Conservation (phyloP, 2,888 invertebrate species). For the Creontiades dilutus region DNA sequence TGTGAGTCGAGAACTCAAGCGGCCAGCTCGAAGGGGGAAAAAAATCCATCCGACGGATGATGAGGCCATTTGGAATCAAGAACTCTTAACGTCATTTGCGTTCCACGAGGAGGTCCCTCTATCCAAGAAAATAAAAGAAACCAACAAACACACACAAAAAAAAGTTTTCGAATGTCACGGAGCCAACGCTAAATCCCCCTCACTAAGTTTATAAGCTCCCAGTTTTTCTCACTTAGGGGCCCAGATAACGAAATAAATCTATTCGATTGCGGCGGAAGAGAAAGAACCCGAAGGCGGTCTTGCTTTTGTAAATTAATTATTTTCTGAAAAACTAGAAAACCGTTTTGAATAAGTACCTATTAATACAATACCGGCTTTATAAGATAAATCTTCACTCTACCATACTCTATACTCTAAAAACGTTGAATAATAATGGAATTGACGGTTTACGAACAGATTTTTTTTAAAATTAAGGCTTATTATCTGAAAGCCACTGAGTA, state of each 20-base stretch:
- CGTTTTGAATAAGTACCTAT: not conserved
- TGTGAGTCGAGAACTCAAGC: not conserved
- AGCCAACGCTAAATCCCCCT: not conserved
- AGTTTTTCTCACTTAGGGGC: conserved; percentile 13
- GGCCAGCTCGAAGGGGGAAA: not conserved
- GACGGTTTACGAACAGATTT: not conserved
- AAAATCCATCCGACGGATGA: conserved; percentile 39
- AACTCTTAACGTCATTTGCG: conserved; percentile 49
- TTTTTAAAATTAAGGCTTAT: not conserved
- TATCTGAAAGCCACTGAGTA: too few relatives aligned
- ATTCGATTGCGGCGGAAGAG: not conserved
- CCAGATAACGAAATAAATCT: conserved; percentile 26
- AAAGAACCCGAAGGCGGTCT: not conserved
- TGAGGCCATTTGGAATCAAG: conserved; percentile 58
- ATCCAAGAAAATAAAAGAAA: not conserved
- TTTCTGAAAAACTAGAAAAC: not conserved
- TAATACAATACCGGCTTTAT: not conserved
- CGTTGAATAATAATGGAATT: conserved; percentile 9
- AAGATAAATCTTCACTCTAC: not conserved
- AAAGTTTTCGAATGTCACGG: not conserved
- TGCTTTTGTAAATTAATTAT: not conserved
- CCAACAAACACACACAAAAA: too few relatives aligned
- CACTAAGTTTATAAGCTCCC: conserved; percentile 39
- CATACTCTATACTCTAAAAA: not conserved
- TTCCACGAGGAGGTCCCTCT: conserved; percentile 12